Evolutionary conservation across 2,888 invertebrate genomes (phyloP).

Genomic region (Cerceris rybyensis): DNA sequence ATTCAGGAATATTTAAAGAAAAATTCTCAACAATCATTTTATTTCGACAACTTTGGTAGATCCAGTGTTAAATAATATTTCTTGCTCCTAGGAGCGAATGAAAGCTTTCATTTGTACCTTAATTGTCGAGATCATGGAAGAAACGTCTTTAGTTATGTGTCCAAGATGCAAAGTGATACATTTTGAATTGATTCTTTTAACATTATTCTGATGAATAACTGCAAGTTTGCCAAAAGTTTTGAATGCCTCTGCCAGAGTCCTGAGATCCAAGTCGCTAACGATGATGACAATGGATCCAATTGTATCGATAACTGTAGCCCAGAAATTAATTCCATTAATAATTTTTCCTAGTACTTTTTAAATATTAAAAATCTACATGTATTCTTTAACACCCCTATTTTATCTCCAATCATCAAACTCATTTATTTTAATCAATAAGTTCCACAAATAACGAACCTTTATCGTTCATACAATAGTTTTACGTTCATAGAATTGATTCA

Average conservation of each 20-base stretch:
- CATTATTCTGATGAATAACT: conserved; percentile 43
- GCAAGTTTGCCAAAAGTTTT: conserved; percentile 74
- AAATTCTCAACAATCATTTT: too few relatives aligned
- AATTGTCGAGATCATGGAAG: conserved; percentile 45
- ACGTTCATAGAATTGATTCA: background rate
- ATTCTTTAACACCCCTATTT: too few relatives aligned
- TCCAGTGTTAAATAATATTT: too few relatives aligned
- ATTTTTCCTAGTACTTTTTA: too few relatives aligned
- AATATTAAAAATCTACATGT: too few relatives aligned
- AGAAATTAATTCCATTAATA: background rate
- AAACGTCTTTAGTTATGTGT: conserved; percentile 55
- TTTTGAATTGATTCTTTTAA: conserved; percentile 51
- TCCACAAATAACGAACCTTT: too few relatives aligned
- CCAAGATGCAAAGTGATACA: conserved; percentile 59
- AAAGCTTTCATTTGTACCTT: conserved; percentile 57
- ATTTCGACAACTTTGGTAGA: too few relatives aligned
- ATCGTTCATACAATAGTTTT: too few relatives aligned
- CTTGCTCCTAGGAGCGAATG: too few relatives aligned
- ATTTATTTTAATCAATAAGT: too few relatives aligned
- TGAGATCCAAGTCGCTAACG: conserved; percentile 71
- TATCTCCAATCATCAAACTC: too few relatives aligned
- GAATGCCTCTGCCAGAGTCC: conserved; percentile 73
- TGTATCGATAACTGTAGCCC: conserved; percentile 64
- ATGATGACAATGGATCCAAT: conserved; percentile 71
- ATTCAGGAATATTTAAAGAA: too few relatives aligned